phyloP scores from a whole-genome alignment of 2,113 vertebrate species.

The Trochalopteron elliotii region DNA sequence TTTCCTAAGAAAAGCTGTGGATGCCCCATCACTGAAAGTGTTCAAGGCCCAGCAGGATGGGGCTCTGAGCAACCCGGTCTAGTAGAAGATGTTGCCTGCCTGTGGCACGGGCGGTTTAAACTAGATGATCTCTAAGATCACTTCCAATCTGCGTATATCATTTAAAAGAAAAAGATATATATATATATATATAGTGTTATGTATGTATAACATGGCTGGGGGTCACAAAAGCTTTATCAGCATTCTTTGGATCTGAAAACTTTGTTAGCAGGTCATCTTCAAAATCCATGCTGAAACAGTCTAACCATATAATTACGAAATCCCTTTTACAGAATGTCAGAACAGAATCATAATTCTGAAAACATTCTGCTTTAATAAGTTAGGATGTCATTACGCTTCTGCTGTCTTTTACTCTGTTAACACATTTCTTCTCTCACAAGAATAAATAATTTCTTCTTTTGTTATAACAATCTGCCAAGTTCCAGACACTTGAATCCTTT shows the following conservation, averaged over 20 bases:
- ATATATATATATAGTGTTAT: neutral
- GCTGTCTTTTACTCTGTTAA: neutral
- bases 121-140: neutral
- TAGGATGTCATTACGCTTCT: neutral
- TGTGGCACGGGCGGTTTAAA: rapidly evolving
- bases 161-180: too few species aligned
- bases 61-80: neutral
- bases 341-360: neutral
- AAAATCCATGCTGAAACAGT: neutral
- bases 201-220: neutral
- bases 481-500: neutral
- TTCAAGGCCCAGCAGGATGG: neutral
- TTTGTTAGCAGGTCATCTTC: neutral
- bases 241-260: neutral
- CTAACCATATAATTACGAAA: neutral
- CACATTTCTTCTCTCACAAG: neutral
- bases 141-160: neutral
- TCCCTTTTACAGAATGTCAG: neutral
- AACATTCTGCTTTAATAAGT: neutral
- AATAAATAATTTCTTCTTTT: neutral
- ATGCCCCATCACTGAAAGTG: neutral
- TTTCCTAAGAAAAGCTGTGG: neutral
- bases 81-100: neutral
- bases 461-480: neutral
- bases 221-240: neutral